These are phyloP conservation scores for Urocyon cinereoargenteus DNA, from an alignment of 2,797 vertebrate genomes.

Conservation along the genomic window DNA sequence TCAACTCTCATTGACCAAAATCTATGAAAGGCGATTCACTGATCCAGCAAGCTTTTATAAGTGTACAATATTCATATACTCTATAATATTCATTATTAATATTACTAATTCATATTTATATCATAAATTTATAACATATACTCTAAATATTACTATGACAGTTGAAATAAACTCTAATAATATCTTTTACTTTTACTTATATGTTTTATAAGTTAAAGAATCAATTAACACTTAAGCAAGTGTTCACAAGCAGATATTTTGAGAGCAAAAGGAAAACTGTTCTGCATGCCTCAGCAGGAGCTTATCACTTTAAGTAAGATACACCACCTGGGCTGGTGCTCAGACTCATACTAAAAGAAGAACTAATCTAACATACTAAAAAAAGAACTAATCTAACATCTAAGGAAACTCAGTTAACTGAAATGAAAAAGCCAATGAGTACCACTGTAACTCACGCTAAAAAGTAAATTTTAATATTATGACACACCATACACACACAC, in stretches of 20 bases:
- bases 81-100: not conserved
- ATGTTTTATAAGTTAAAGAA: not conserved
- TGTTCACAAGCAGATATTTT: not conserved
- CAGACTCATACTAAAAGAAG: not conserved
- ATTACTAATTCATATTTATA: not conserved
- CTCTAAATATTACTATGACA: not conserved
- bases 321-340: not conserved
- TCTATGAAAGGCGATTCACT: not conserved
- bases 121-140: not conserved
- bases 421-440: not conserved
- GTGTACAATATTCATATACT: not conserved
- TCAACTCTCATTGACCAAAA: slow-evolving; percentile 31
- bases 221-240: not conserved
- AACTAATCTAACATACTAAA: not conserved
- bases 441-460: not conserved
- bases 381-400: not conserved
- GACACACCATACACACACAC: not conserved
- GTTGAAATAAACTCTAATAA: not conserved
- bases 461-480: not conserved
- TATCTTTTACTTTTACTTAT: not conserved
- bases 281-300: not conserved
- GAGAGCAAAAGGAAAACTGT: not conserved
- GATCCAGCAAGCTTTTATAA: not conserved
- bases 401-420: not conserved
- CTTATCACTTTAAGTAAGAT: not conserved